Percentiles rank a stretch among this genome's conserved stretches.
Conservation (phyloP, 2,888 invertebrate genomes). For the Flexamia atlantica region DNA sequence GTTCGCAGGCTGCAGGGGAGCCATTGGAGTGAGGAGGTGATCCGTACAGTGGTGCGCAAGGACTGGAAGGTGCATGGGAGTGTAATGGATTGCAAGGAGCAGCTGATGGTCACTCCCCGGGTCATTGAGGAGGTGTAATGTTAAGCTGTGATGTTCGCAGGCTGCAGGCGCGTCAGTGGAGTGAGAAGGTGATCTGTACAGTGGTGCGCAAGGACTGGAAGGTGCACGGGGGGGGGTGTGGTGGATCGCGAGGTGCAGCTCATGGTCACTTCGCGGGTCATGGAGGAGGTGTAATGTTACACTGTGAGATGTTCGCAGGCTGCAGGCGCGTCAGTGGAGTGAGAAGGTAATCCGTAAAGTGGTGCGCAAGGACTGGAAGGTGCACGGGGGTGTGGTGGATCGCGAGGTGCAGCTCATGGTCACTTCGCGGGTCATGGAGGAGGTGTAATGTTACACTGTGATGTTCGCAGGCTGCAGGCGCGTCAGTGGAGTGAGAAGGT, state of each 20-base stretch:
- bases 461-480: constrained; percentile 84
- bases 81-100: constrained; percentile 84
- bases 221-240: constrained; percentile 85
- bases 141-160: constrained; percentile 75
- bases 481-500: constrained; percentile 97
- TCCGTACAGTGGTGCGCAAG: constrained; percentile 79
- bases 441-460: constrained; percentile 78
- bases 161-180: constrained; percentile 96
- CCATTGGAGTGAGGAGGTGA: constrained; percentile 95
- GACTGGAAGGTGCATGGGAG: constrained; percentile 91
- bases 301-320: constrained; percentile 79
- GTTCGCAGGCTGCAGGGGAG: constrained; percentile 88
- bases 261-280: constrained; percentile 95
- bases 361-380: constrained; percentile 83
- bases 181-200: constrained; percentile 89
- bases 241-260: constrained; percentile 88
- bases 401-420: constrained; percentile 92
- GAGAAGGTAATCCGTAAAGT: constrained; percentile 87
- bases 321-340: constrained; percentile 97
- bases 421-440: constrained; percentile 92
- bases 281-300: constrained; percentile 92
- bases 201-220: constrained; percentile 82
- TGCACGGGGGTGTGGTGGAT: constrained; percentile 85
- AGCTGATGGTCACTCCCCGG: constrained; percentile 94
- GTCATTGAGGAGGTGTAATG: constrained; percentile 89